These are phyloP conservation scores for Drosophila pallidifrons DNA, from an alignment of 1,140 invertebrate species.

Conservation along the genomic window DNA sequence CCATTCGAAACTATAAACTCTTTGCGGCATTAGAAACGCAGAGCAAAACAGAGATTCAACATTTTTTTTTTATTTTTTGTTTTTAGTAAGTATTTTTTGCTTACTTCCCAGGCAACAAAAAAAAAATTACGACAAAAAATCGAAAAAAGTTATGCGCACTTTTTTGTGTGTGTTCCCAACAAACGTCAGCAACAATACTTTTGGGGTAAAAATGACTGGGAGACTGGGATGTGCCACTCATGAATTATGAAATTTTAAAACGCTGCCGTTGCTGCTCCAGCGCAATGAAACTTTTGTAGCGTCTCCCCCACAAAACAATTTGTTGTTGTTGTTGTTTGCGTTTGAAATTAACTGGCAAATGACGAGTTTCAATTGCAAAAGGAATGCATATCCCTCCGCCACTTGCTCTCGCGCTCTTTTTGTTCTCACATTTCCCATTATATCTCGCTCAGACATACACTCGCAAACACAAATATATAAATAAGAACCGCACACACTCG, in stretches of 20 bases:
- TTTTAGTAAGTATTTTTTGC: slow-evolving; percentile 21
- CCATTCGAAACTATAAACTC: slow-evolving; percentile 76
- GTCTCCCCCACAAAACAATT: background rate
- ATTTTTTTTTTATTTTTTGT: slow-evolving; percentile 30
- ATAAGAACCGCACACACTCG: slow-evolving; percentile 21
- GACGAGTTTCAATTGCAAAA: slow-evolving; percentile 69
- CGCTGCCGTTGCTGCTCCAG: slow-evolving; percentile 33
- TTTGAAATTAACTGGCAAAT: slow-evolving; percentile 76
- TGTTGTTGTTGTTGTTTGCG: slow-evolving; percentile 51
- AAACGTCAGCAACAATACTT: slow-evolving; percentile 70
- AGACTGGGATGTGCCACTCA: slow-evolving; percentile 26
- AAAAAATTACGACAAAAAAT: background rate
- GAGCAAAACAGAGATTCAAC: slow-evolving; percentile 55
- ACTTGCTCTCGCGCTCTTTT: background rate
- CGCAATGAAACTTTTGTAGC: slow-evolving; percentile 63
- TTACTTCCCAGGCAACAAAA: slow-evolving; percentile 2
- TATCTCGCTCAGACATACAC: background rate
- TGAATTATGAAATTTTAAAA: slow-evolving; percentile 81
- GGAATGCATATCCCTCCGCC: slow-evolving; percentile 13
- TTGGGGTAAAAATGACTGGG: slow-evolving; percentile 5
- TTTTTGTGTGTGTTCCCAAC: slow-evolving; percentile 58
- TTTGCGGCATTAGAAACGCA: slow-evolving; percentile 77
- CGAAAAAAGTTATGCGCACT: slow-evolving; percentile 30
- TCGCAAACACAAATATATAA: background rate
- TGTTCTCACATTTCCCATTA: slow-evolving; percentile 5